Evolutionary conservation across 2,797 vertebrate species (phyloP), one percentile per base, ranked within the genome.

Genomic region (Avahi laniger): DNA sequence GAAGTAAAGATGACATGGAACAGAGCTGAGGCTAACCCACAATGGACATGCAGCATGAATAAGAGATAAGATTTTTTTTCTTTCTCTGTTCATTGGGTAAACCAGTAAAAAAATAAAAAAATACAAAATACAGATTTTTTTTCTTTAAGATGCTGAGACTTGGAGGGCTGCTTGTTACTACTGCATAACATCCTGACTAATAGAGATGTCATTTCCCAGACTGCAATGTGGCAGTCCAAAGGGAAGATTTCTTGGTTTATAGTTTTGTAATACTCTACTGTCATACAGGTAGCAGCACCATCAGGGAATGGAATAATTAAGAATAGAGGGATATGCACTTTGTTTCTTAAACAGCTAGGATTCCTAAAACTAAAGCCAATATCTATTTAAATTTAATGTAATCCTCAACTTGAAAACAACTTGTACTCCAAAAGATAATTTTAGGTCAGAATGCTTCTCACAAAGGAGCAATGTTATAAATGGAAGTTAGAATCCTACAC

Each of bases 331-430:
- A 67, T n/a, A 35, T 13, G 17, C 4, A 89, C 18, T 75, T 79
- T 94, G n/a, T 84, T 96, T 88, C 69, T 91, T 76, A 93, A 97
- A 75, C 6, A 82, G 41, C 28, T 38, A 87, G 38, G 22, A 22
- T 93, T 94, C 46, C 46, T 72, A 84, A 92, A 94, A 86, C 35
- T 80, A 96, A 91, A 87, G 22, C 15, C 54, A 50, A 72, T 33
- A 38, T n/a, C 65, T 22, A 54, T n/a, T 89, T 95, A 89, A 93
- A 86, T 79, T 38, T 87, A 95, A 82, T 17, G 12, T n/a, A 95
- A 94, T 57, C 48, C 7, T 85, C 38, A 72, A 52, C 20, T 70
- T 61, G 52, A 93, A 96, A 86, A 76, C 28, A 81, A 89, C 14
- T 69, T 43, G 22, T 85, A 8, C 35, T 73, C 5, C 17, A 69